These are phyloP conservation scores for Aphelocoma californica DNA, from an alignment of 2,797 vertebrate species.

Conservation along the genomic window DNA sequence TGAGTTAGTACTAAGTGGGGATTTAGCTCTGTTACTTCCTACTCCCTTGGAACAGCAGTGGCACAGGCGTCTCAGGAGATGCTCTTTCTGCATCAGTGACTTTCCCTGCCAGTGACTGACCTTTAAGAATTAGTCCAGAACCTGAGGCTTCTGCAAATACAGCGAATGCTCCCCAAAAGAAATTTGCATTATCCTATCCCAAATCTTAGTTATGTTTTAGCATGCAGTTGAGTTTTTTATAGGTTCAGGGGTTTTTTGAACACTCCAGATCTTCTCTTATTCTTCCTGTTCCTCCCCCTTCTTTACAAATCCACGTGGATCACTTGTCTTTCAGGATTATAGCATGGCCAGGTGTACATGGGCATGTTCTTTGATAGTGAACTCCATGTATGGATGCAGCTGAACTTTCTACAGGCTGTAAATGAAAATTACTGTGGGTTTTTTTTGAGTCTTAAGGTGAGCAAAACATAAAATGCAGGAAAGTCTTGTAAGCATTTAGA, in stretches of 20 bases:
- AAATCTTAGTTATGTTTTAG: neutral
- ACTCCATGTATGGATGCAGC: neutral
- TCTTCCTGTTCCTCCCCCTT: neutral
- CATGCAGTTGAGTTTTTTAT: neutral
- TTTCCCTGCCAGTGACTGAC: neutral
- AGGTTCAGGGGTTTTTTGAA: neutral
- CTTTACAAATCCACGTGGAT: neutral
- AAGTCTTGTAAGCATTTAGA: neutral
- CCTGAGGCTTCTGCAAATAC: neutral
- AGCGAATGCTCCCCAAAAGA: neutral
- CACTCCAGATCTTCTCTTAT: neutral
- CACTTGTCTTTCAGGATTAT: neutral
- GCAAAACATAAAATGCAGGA: neutral
- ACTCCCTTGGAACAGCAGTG: neutral
- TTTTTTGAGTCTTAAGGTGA: neutral
- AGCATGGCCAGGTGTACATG: fast-evolving
- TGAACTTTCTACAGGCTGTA: neutral
- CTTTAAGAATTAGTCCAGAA: neutral
- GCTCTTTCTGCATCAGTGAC: neutral
- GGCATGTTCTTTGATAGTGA: neutral
- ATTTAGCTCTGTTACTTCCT: neutral
- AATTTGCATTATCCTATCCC: neutral
- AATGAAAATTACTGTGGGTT: neutral
- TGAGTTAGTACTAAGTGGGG: neutral
- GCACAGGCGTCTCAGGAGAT: neutral